Evolutionary conservation across 2,113 vertebrate genomes (phyloP).

Genomic region (Merops nubicus): DNA sequence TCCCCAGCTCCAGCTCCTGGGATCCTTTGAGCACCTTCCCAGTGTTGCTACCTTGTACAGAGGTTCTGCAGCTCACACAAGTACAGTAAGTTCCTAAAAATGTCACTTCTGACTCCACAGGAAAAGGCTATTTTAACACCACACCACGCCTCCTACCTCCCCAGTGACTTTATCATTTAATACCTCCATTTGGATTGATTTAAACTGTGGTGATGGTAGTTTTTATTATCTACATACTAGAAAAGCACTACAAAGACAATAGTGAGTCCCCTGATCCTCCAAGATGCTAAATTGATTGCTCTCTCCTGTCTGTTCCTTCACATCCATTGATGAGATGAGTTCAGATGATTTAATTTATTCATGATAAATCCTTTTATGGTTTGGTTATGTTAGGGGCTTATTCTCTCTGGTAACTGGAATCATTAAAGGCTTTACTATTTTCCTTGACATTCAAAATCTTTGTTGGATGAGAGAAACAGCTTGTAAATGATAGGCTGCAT

Average conservation of each 20-base stretch:
- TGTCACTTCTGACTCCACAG: not conserved
- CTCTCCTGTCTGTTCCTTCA: not conserved
- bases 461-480: not conserved
- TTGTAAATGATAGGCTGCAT: not conserved
- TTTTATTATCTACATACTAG: not conserved
- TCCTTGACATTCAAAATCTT: not conserved
- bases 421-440: not conserved
- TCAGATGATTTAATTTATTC: conserved; percentile 15
- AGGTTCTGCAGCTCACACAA: not conserved
- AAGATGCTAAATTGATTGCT: not conserved
- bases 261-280: not conserved
- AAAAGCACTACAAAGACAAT: not conserved
- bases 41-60: not conserved
- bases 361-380: conserved; percentile 3
- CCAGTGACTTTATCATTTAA: not conserved
- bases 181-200: not conserved
- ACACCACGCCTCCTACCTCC: not conserved
- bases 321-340: not conserved
- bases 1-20: not conserved
- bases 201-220: not conserved
- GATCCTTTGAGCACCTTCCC: not conserved
- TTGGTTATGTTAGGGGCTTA: not conserved
- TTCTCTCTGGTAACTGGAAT: not conserved
- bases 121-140: not conserved
- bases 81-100: not conserved